A percentile compares a stretch with the other conserved stretches of the same genome.
These are phyloP conservation scores for Campylorhamphus procurvoides DNA, from an alignment of 2,113 vertebrate genomes.

Conservation along the genomic window DNA sequence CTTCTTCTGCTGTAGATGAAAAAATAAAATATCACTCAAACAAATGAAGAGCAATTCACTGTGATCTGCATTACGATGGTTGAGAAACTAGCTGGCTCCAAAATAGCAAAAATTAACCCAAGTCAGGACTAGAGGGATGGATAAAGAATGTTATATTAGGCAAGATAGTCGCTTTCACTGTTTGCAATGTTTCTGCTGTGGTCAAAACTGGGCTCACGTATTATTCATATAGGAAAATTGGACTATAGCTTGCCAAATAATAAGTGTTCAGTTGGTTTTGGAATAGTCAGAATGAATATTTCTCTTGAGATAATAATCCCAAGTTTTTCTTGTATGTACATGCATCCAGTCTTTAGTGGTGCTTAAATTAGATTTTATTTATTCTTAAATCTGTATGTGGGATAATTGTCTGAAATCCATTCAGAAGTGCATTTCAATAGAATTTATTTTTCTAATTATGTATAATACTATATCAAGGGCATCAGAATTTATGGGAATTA, in stretches of 20 bases:
- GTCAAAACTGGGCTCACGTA: background rate
- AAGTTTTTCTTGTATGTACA: background rate
- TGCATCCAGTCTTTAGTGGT: background rate
- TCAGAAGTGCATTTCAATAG: background rate
- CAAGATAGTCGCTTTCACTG: fast-evolving
- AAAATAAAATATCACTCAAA: background rate
- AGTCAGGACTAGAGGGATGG: background rate
- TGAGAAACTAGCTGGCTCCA: background rate
- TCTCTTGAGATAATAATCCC: background rate
- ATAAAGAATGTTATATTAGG: background rate
- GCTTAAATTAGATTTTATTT: background rate
- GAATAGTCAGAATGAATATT: background rate
- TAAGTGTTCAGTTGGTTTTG: background rate
- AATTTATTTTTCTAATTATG: background rate
- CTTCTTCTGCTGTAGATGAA: background rate
- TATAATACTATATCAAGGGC: fast-evolving
- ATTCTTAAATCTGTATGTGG: background rate
- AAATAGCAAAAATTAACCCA: background rate
- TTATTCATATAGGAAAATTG: background rate
- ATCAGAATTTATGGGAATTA: background rate
- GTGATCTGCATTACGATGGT: background rate
- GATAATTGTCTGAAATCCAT: background rate
- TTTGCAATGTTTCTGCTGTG: background rate
- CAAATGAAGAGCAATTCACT: background rate
- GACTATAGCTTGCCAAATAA: background rate